Evolutionary conservation across 2,113 vertebrate genomes (phyloP).

Genomic region (Xenus cinereus): DNA sequence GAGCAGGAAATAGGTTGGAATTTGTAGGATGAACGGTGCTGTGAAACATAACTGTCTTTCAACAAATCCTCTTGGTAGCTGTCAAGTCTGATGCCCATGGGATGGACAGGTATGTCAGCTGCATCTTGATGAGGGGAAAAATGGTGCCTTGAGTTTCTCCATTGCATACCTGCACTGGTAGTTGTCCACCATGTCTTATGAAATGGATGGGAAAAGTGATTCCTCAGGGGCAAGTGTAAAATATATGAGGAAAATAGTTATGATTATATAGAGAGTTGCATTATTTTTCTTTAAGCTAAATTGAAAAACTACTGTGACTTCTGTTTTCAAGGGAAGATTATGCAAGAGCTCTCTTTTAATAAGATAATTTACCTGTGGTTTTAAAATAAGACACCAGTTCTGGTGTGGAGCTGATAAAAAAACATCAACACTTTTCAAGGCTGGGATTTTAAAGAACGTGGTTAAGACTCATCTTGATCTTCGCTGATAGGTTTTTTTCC

Average conservation of each 20-base stretch:
- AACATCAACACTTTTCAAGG: not conserved
- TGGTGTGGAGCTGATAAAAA: not conserved
- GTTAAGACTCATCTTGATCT: not conserved
- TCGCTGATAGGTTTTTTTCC: not conserved
- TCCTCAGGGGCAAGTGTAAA: not conserved
- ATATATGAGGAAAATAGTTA: not conserved
- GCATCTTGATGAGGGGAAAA: not conserved
- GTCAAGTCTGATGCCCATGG: not conserved
- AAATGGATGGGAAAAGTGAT: not conserved
- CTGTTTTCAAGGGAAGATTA: not conserved
- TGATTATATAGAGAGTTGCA: not conserved
- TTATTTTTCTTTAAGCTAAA: not conserved
- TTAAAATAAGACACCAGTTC: not conserved
- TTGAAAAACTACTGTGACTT: not conserved
- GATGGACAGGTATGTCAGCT: not conserved
- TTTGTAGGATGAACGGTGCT: not conserved
- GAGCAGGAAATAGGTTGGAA: not conserved
- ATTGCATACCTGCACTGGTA: not conserved
- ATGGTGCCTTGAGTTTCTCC: not conserved
- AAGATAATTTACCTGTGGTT: not conserved
- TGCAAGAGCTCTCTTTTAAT: not conserved
- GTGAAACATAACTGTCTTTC: not conserved
- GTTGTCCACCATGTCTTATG: not conserved
- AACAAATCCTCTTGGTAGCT: not conserved
- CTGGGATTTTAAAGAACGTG: not conserved